Conservation (phyloP, 2,888 invertebrate species). For the Epiblema foenella region DNA sequence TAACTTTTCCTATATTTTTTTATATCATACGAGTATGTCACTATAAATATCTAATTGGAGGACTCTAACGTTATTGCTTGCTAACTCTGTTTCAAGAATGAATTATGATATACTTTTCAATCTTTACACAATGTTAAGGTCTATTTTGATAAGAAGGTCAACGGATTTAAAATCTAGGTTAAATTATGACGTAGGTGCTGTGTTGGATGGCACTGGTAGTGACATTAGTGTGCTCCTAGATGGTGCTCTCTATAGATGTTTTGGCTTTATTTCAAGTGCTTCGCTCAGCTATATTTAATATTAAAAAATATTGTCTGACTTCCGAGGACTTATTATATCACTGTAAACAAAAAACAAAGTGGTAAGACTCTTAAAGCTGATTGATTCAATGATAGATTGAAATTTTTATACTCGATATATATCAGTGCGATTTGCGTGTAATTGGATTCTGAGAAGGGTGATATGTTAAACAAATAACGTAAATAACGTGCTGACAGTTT, state of each 20-base stretch:
- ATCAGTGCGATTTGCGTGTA: slow-evolving; percentile 6
- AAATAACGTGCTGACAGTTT: slow-evolving; percentile 11
- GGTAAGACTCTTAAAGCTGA: not conserved
- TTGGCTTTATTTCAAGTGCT: slow-evolving; percentile 43
- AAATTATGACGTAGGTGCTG: slow-evolving; percentile 40
- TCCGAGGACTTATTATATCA: slow-evolving; percentile 37
- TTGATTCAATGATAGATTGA: not conserved
- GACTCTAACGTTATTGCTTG: not conserved
- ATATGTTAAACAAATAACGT: slow-evolving; percentile 11
- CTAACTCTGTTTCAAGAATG: slow-evolving; percentile 3
- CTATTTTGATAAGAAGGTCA: slow-evolving; percentile 44
- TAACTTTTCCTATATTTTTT: slow-evolving; percentile 13
- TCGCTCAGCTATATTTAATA: slow-evolving; percentile 48
- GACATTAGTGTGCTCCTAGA: slow-evolving; percentile 25
- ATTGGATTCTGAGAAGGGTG: slow-evolving; percentile 16
- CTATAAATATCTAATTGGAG: not conserved
- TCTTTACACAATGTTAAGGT: slow-evolving; percentile 10
- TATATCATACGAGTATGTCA: not conserved
- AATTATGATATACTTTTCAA: slow-evolving; percentile 19
- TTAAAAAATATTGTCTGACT: slow-evolving; percentile 60
- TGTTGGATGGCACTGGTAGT: slow-evolving; percentile 30
- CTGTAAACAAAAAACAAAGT: not conserved
- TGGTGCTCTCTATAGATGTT: slow-evolving; percentile 29
- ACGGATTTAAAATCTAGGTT: slow-evolving; percentile 38
- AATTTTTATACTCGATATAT: not conserved